A percentile compares a stretch with the other conserved stretches of the same genome.
Evolutionary conservation across 2,888 invertebrate species (phyloP).

Genomic region (Mythimna impura): DNA sequence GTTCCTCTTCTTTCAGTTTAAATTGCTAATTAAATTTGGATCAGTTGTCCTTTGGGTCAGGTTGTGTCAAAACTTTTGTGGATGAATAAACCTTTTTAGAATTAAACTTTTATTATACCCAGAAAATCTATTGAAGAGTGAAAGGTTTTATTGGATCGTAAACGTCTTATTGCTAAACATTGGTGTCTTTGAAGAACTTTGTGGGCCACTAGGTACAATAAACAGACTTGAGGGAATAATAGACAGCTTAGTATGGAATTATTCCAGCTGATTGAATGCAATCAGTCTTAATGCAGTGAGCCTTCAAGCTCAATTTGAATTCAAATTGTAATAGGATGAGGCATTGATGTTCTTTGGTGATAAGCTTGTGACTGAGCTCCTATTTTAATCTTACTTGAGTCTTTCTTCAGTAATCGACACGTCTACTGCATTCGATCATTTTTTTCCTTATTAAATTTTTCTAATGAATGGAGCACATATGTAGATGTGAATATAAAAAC

Average conservation of each 20-base stretch:
- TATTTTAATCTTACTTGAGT: neutral
- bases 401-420: neutral
- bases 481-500: no score
- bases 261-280: conserved; percentile 45
- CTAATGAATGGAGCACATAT: no score
- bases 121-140: conserved; percentile 22
- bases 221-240: conserved; percentile 24
- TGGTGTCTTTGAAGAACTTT: conserved; percentile 28
- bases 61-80: conserved; percentile 43
- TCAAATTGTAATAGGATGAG: conserved; percentile 15
- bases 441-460: no score
- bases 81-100: conserved; percentile 23
- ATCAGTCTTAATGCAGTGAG: conserved; percentile 42
- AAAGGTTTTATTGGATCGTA: conserved; percentile 40
- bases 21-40: conserved; percentile 52
- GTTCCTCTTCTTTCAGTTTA: conserved; percentile 15
- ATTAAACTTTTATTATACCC: conserved; percentile 40
- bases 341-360: neutral
- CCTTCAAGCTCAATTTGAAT: conserved; percentile 21
- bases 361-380: neutral
- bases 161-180: conserved; percentile 31
- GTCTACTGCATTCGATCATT: neutral
- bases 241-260: conserved; percentile 26
- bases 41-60: conserved; percentile 37
- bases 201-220: conserved; percentile 15